A percentile compares a stretch with the other conserved stretches of the same genome.
phyloP scores from a whole-genome alignment of 2,888 invertebrate species.

The Caenorhabditis sp. region DNA sequence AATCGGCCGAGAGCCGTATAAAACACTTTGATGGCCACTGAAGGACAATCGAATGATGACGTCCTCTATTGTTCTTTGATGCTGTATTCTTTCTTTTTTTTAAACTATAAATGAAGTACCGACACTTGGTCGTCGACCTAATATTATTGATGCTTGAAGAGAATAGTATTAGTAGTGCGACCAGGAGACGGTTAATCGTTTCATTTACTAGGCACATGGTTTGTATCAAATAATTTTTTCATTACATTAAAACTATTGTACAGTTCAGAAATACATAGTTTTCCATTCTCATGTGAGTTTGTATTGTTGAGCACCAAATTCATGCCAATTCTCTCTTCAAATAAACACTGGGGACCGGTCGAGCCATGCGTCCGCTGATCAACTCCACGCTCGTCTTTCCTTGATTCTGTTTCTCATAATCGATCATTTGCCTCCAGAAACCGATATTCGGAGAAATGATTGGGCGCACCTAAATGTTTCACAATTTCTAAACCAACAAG shows the following conservation, averaged over 20 bases:
- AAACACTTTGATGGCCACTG: background rate
- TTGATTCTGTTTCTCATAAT: conserved; percentile 47
- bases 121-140: conserved; percentile 34
- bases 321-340: conserved; percentile 58
- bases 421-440: conserved; percentile 70
- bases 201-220: too few species aligned
- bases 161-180: conserved; percentile 47
- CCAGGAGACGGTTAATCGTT: conserved; percentile 32
- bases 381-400: conserved; percentile 72
- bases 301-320: background rate
- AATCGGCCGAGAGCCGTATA: conserved; percentile 16
- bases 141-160: conserved; percentile 5
- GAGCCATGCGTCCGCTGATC: conserved; percentile 71
- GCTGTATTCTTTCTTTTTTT: background rate
- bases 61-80: background rate
- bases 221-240: too few species aligned
- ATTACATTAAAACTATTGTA: too few species aligned
- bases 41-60: background rate
- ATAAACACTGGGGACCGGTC: conserved; percentile 74
- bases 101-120: background rate
- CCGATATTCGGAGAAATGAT: conserved; percentile 67
- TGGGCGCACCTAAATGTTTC: conserved; percentile 60
- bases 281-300: background rate
- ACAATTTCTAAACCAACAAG: background rate
- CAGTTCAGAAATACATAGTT: background rate